Base-by-base conservation (phyloP, 2,113 vertebrate species). In the Channa argus region DNA sequence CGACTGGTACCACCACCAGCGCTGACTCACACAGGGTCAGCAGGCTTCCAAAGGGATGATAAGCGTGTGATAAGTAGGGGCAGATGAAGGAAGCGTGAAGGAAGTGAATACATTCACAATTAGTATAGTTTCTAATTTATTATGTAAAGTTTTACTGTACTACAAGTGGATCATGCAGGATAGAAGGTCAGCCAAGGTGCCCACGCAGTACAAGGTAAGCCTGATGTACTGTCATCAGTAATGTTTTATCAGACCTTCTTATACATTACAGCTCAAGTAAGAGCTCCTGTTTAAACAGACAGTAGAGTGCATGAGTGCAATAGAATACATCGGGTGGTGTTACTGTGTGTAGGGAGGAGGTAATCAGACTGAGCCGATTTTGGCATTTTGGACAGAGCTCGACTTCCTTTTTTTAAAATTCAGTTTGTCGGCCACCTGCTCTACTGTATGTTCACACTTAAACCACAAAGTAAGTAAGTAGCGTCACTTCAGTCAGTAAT, bases 1-100 rank as follows among this genome's bases (percentile, higher is more conserved):
- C 7, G 44, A 34, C 78, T 77, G 71, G 75, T 79, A 82, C 72
- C 75, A 64, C 51, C 52, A 69, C 44, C 2, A n/a, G 33, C 37
- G 2, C 43, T 74, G 45, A 63, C 53, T 63, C 51, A 55, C 51
- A 8, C 24, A 39, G 77, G 82, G 73, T 85, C 82, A 88, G 77
- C 66, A 36, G 49, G 62, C 63, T 65, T 79, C 24, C 77, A 61
- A 82, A 82, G 15, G 45, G 60, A 50, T 24, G 24, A 24, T 24
- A 86, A 75, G 24, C 38, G 50, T 11, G 37, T 43, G 71, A 70
- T 52, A 72, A 78, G 70, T 12, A 41, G 60, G 33, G 8, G n/a
- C 37, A 39, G 61, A 58, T n/a, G n/a, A n/a, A n/a, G n/a, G n/a
- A 67, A 67, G 83, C 52, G 70, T 37, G 68, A 58, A 64, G 39